These are phyloP conservation scores for Lineus longissimus DNA, from an alignment of 1,140 invertebrate genomes.

Conservation along the genomic window DNA sequence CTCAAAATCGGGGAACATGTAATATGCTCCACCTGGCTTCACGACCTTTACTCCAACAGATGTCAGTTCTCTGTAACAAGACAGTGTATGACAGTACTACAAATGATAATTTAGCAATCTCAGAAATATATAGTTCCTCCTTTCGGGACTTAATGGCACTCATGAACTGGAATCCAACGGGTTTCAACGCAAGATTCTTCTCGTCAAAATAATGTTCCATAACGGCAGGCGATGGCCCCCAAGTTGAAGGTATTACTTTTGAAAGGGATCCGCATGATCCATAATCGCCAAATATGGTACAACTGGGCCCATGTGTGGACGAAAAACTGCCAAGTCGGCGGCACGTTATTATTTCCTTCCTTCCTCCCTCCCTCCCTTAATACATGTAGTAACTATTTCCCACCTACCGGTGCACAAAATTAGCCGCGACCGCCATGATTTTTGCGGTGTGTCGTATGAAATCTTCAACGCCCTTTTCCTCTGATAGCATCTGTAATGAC, in stretches of 20 bases:
- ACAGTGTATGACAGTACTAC: not conserved
- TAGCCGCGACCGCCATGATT: constrained; percentile 34
- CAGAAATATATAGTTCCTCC: not conserved
- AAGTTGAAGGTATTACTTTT: too few species aligned
- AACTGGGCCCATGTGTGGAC: too few species aligned
- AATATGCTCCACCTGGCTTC: constrained; percentile 36
- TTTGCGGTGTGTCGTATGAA: constrained; percentile 42
- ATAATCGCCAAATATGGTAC: too few species aligned
- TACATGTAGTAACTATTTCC: too few species aligned
- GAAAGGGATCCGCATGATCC: too few species aligned
- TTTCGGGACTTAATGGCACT: not conserved
- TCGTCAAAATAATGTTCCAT: not conserved
- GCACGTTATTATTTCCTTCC: too few species aligned
- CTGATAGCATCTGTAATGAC: constrained; percentile 29
- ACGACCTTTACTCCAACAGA: constrained; percentile 38
- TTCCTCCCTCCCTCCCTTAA: too few species aligned
- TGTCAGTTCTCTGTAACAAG: constrained; percentile 33
- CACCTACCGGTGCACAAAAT: constrained; percentile 37
- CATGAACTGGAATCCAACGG: not conserved
- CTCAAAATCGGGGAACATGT: constrained; percentile 47
- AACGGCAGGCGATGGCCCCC: too few species aligned
- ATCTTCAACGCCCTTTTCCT: constrained; percentile 28
- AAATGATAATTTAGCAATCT: too few species aligned
- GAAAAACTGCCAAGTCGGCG: too few species aligned
- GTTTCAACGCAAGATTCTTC: not conserved